Evolutionary conservation across 1,140 invertebrate species (phyloP).

Genomic region (Drosophila kanapiae): DNA sequence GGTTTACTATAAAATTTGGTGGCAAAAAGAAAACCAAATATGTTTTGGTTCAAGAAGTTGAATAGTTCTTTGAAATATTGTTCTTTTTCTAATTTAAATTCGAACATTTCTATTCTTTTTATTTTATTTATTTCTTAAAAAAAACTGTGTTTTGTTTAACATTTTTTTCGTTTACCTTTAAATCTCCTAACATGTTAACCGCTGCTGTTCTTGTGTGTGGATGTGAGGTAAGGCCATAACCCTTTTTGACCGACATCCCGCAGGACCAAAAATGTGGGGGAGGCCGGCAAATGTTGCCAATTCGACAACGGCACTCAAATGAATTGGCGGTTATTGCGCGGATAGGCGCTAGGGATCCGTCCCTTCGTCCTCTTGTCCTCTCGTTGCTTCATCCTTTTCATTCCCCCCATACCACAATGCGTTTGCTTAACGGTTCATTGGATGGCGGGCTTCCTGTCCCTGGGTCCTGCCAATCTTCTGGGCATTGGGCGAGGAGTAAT

Average conservation of each 20-base stretch:
- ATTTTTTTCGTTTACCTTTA: too few relatives aligned
- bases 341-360: slow-evolving; percentile 9
- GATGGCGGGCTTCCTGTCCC: slow-evolving; percentile 49
- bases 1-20: too few relatives aligned
- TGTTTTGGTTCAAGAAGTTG: too few relatives aligned
- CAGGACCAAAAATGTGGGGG: slow-evolving; percentile 55
- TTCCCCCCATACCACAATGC: slow-evolving; percentile 52
- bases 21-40: too few relatives aligned
- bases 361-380: neutral
- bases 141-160: too few relatives aligned
- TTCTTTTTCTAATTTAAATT: neutral
- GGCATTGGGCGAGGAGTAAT: slow-evolving; percentile 77
- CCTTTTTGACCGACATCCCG: slow-evolving; percentile 73
- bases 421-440: slow-evolving; percentile 81
- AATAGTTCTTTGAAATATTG: too few relatives aligned
- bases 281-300: slow-evolving; percentile 74
- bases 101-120: neutral
- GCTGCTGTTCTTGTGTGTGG: neutral
- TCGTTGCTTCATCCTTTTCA: neutral
- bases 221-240: slow-evolving; percentile 59
- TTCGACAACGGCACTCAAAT: slow-evolving; percentile 82
- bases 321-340: slow-evolving; percentile 77
- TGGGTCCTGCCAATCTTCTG: slow-evolving; percentile 73
- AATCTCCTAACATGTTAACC: slow-evolving; percentile 6
- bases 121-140: too few relatives aligned